Evolutionary conservation across 1,140 invertebrate species (phyloP), one percentile per base, ranked within the genome.

Genomic region (Ditylenchus dipsaci): DNA sequence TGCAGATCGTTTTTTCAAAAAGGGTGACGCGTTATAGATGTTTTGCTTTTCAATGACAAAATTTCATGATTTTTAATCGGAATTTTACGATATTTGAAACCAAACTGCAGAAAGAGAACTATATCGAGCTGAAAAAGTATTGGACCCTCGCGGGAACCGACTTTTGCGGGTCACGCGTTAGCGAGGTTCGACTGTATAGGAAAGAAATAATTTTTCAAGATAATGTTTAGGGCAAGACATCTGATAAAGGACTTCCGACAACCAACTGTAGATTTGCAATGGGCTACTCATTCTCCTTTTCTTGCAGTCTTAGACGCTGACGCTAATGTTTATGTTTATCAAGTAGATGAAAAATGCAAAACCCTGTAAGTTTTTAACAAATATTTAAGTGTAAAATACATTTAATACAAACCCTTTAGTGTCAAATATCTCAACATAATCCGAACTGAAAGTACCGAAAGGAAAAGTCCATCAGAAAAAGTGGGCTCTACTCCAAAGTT

Each of bases 231-330:
- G 67, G 33, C 49, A 19, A 66, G 72, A 11, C 74, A 76, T 42
- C 57, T 74, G 3, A 74, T 74, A 49, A 74, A 74, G 45, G 72
- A 74, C 30, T 74, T 74, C 62, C 73, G 75, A 27, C 62, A 75
- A 17, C 59, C 49, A 15, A 43, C 56, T 21, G 74, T 74, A 13
- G 72, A 74, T 59, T 59, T 74, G 21, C 65, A 58, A 47, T 74
- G 73, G 73, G 72, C 72, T 23, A 19, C n/a, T 13, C 72, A 74
- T 45, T 68, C 73, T 5, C 67, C 64, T 13, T 60, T 76, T 29
- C 38, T 74, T n/a, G 72, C 72, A 33, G 72, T 74, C 27, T 56
- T 74, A 38, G 72, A 74, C 59, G 19, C 65, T 23, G 76, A 74
- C 33, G 58, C 47, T n/a, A 74, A 76, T 38, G 11, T 74, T 26